These are phyloP conservation scores for Leucopsar rothschildi DNA, from an alignment of 2,113 vertebrate genomes.

Conservation along the genomic window DNA sequence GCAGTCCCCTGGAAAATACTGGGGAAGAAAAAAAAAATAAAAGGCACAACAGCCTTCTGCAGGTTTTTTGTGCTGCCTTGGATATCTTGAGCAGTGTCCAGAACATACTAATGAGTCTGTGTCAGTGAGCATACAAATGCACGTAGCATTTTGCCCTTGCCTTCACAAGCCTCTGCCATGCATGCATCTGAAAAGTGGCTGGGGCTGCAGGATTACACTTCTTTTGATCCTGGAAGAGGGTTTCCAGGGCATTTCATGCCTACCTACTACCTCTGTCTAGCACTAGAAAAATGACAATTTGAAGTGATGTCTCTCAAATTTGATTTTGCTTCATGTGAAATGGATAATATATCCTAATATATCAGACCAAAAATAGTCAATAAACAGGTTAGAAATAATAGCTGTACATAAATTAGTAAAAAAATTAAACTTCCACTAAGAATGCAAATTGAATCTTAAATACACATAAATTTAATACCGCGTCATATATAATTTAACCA, in stretches of 20 bases:
- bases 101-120: not conserved
- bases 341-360: not conserved
- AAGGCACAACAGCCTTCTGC: not conserved
- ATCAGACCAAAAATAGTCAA: not conserved
- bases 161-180: not conserved
- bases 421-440: not conserved
- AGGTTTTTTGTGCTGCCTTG: not conserved
- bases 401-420: not conserved
- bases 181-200: not conserved
- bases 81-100: not conserved
- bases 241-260: not conserved
- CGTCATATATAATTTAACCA: not conserved
- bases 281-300: not conserved
- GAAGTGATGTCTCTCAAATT: not conserved
- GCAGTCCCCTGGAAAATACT: not conserved
- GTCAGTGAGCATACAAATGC: not conserved
- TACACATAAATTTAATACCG: not conserved
- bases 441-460: not conserved
- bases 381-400: not conserved
- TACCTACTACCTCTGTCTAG: not conserved
- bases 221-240: not conserved
- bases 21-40: rapidly evolving
- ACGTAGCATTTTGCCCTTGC: rapidly evolving
- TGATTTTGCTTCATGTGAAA: not conserved
- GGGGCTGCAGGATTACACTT: not conserved